A percentile compares a stretch with the other conserved stretches of the same genome.
phyloP scores from a whole-genome alignment of 2,888 invertebrate species.

The Hemicrepidius hirtus region DNA sequence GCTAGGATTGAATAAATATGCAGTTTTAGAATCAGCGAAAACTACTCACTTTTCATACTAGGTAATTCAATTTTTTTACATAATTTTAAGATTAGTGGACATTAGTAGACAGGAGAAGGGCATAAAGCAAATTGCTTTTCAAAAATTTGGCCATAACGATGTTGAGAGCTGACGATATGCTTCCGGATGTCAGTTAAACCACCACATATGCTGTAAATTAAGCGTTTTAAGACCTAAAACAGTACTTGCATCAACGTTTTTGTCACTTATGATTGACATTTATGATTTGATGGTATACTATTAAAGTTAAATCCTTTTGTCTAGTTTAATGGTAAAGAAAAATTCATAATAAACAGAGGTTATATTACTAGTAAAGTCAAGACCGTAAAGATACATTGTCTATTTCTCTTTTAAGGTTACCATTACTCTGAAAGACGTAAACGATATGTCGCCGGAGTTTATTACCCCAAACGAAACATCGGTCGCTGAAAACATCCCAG shows the following conservation, averaged over 20 bases:
- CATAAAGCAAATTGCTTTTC: background rate
- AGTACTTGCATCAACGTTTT: slow-evolving; percentile 33
- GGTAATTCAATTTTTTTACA: too few relatives aligned
- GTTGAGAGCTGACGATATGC: background rate
- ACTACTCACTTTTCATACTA: too few relatives aligned
- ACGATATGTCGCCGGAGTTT: slow-evolving; percentile 93
- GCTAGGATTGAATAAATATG: too few relatives aligned
- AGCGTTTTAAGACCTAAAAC: slow-evolving; percentile 22
- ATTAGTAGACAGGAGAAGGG: too few relatives aligned
- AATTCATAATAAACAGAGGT: slow-evolving; percentile 24
- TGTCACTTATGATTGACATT: slow-evolving; percentile 32
- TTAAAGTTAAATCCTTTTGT: slow-evolving; percentile 27
- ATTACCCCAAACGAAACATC: slow-evolving; percentile 86
- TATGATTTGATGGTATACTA: slow-evolving; percentile 18
- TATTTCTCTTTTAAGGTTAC: slow-evolving; percentile 79
- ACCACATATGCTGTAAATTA: slow-evolving; percentile 30
- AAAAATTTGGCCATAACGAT: background rate
- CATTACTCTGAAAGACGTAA: slow-evolving; percentile 90
- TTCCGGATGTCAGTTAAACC: slow-evolving; percentile 32
- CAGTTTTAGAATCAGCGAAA: too few relatives aligned
- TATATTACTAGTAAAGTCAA: slow-evolving; percentile 29
- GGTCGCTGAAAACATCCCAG: slow-evolving; percentile 88
- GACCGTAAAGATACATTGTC: slow-evolving; percentile 47
- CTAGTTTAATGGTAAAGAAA: slow-evolving; percentile 23
- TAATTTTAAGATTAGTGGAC: too few relatives aligned